Evolutionary conservation across 92 coral and sea anemone genomes (phyloP).

Genomic region (Porites divaricata): DNA sequence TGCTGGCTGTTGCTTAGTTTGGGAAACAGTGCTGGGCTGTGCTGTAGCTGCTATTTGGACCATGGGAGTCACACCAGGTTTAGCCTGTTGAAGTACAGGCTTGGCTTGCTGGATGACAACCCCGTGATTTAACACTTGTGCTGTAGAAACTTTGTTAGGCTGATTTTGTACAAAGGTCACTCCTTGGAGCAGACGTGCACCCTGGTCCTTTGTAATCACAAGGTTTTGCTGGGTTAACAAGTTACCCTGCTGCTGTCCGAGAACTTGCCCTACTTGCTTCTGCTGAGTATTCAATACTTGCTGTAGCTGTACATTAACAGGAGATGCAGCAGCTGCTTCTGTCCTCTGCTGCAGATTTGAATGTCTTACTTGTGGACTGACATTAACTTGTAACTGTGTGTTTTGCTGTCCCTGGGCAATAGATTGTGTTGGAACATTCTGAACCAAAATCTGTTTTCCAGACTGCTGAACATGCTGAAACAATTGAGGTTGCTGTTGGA

Average conservation of each 20-base stretch:
- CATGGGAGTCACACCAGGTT: constrained; percentile 47
- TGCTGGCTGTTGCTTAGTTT: constrained; percentile 69
- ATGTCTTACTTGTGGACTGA: constrained; percentile 3
- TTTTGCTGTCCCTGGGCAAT: constrained; percentile 39
- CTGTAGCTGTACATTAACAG: constrained; percentile 57
- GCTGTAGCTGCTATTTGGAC: constrained; percentile 38
- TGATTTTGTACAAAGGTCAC: constrained; percentile 47
- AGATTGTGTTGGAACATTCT: constrained; percentile 40
- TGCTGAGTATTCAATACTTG: constrained; percentile 43
- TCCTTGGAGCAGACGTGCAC: constrained; percentile 19
- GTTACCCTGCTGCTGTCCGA: constrained; percentile 60
- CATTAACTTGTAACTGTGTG: constrained; percentile 22
- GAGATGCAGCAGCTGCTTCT: constrained; percentile 17
- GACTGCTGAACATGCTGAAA: constrained; percentile 69
- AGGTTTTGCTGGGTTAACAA: constrained; percentile 46
- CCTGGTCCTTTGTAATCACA: constrained; percentile 33
- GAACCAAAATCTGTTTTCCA: constrained; percentile 50
- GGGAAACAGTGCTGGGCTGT: constrained; percentile 54
- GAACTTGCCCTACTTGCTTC: constrained; percentile 55
- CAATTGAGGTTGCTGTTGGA: constrained; percentile 42
- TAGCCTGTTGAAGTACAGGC: constrained; percentile 53
- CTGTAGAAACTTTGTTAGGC: constrained; percentile 30
- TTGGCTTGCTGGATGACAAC: constrained; percentile 41
- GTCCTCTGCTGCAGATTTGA: constrained; percentile 19
- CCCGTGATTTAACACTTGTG: constrained; percentile 39